phyloP scores from a whole-genome alignment of 2,113 vertebrate species.

The Chloebia gouldiae region DNA sequence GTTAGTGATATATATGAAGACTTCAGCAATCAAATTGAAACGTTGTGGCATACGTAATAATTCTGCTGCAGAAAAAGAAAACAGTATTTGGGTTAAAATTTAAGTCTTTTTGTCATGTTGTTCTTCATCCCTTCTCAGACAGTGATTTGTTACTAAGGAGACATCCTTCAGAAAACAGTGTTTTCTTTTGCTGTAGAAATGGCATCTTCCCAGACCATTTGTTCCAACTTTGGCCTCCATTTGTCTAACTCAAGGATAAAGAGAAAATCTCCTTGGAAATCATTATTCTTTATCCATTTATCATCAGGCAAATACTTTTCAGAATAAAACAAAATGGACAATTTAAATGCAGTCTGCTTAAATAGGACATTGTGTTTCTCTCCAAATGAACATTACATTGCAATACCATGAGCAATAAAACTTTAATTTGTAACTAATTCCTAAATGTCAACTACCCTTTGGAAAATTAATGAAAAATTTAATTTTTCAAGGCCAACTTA shows the following conservation, averaged over 20 bases:
- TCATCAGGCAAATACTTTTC: slow-evolving; percentile 1
- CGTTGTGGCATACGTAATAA: background rate
- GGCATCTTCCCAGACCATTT: background rate
- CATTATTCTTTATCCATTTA: background rate
- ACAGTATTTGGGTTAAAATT: background rate
- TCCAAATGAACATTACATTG: slow-evolving; percentile 28
- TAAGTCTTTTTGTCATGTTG: background rate
- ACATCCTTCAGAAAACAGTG: background rate
- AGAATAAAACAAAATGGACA: slow-evolving; percentile 27
- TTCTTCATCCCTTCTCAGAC: background rate
- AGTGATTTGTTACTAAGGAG: background rate
- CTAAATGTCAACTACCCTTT: slow-evolving; percentile 30
- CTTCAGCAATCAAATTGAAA: background rate
- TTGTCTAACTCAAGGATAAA: background rate
- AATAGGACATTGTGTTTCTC: background rate
- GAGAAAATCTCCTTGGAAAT: background rate
- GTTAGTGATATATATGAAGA: background rate
- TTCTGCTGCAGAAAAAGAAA: background rate
- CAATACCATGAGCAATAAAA: slow-evolving; percentile 27
- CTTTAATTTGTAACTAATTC: slow-evolving; percentile 38
- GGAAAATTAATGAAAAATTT: slow-evolving; percentile 32
- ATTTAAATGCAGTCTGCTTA: slow-evolving; percentile 40
- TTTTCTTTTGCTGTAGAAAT: background rate
- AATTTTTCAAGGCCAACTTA: background rate
- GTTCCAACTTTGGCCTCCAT: background rate